Conservation (phyloP, 2,888 invertebrate species). For the Yponomeuta malinellus region DNA sequence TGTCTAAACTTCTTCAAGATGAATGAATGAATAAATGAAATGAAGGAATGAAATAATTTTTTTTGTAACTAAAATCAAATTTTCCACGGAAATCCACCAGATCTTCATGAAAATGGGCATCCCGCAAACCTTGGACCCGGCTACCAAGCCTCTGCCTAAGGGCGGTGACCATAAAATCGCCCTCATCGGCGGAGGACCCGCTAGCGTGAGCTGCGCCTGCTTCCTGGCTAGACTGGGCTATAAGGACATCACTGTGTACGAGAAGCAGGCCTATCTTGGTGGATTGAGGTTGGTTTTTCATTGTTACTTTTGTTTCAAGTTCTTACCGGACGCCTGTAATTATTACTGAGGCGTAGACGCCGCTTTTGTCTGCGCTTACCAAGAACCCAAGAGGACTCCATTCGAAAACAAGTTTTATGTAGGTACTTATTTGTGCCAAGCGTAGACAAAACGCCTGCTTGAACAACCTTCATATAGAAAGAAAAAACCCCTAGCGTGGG, state of each 20-base stretch:
- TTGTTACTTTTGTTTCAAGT: not conserved
- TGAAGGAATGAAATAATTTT: no score
- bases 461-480: no score
- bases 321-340: not conserved
- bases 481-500: no score
- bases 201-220: constrained; percentile 96
- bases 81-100: constrained; percentile 49
- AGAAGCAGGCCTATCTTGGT: constrained; percentile 90
- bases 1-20: no score
- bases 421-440: no score
- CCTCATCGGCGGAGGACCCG: constrained; percentile 96
- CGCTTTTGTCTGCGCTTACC: no score
- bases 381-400: no score
- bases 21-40: no score
- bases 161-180: constrained; percentile 84
- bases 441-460: no score
- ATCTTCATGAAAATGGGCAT: constrained; percentile 96
- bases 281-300: constrained; percentile 83
- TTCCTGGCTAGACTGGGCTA: constrained; percentile 96
- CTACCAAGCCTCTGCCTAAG: constrained; percentile 71
- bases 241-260: constrained; percentile 92
- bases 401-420: no score
- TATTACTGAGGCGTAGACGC: not conserved
- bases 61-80: no score
- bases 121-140: constrained; percentile 88